These are phyloP conservation scores for Polia nebulosa DNA, from an alignment of 2,888 invertebrate species.

Conservation along the genomic window DNA sequence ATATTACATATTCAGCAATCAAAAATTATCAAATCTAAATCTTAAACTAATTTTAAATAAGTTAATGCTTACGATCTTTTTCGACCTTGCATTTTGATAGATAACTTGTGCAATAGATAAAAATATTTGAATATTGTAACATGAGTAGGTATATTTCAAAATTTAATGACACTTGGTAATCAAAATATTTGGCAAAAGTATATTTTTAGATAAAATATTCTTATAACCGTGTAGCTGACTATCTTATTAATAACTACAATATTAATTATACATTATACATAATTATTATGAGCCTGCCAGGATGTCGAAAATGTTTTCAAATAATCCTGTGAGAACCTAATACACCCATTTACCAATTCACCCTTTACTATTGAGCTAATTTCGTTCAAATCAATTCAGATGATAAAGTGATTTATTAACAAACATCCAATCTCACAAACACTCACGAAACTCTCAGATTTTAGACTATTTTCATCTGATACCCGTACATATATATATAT, in stretches of 20 bases:
- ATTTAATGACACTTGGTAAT: not conserved
- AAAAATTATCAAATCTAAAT: slow-evolving; percentile 20
- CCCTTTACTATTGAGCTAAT: not conserved
- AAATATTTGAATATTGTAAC: slow-evolving; percentile 5
- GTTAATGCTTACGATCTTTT: not conserved
- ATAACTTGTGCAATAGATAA: slow-evolving; percentile 9
- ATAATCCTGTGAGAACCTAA: too few relatives aligned
- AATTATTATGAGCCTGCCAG: too few relatives aligned
- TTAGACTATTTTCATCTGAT: too few relatives aligned
- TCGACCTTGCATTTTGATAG: slow-evolving; percentile 13
- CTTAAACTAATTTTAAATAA: slow-evolving; percentile 18
- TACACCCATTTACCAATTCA: too few relatives aligned
- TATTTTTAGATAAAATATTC: not conserved
- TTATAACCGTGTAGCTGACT: too few relatives aligned
- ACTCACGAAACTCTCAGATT: not conserved
- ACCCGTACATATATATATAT: too few relatives aligned
- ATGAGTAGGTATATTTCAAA: slow-evolving; percentile 17
- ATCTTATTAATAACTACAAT: too few relatives aligned
- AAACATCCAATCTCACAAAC: not conserved
- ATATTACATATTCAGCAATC: slow-evolving; percentile 8
- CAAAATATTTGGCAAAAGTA: not conserved
- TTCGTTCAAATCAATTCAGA: not conserved
- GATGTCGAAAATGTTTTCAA: too few relatives aligned
- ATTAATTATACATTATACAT: too few relatives aligned
- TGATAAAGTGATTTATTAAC: not conserved